Evolutionary conservation across 2,113 vertebrate species (phyloP).

Genomic region (Xiphophorus hellerii): DNA sequence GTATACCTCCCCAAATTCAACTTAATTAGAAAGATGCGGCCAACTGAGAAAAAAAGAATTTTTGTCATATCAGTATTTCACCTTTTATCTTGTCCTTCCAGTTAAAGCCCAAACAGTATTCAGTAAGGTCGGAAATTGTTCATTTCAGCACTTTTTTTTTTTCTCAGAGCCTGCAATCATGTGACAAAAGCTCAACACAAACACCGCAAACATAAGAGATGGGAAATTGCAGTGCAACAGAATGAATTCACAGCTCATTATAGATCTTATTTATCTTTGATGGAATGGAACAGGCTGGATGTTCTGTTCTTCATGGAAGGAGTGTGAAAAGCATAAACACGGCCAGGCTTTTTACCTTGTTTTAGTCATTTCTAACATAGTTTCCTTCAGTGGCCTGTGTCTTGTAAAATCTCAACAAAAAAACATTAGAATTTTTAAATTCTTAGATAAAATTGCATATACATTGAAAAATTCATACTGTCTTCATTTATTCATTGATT

Average conservation of each 20-base stretch:
- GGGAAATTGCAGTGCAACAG: conserved; percentile 26
- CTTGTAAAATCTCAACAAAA: conserved; percentile 9
- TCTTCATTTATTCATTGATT: not conserved
- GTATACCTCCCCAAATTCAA: too few relatives aligned
- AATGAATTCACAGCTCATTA: conserved; percentile 46
- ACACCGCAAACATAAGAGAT: conserved; percentile 5
- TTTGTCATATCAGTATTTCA: not conserved
- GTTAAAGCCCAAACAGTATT: not conserved
- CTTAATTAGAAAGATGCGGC: too few relatives aligned
- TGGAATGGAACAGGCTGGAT: conserved; percentile 35
- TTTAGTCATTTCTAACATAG: not conserved
- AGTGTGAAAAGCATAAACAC: conserved; percentile 17
- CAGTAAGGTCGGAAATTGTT: not conserved
- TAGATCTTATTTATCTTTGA: conserved; percentile 48
- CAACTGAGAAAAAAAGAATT: too few relatives aligned
- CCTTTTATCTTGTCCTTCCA: not conserved
- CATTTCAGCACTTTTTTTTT: too few relatives aligned
- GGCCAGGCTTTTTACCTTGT: conserved; percentile 11
- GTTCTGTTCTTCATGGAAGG: conserved; percentile 35
- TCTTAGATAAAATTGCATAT: not conserved
- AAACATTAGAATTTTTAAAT: not conserved
- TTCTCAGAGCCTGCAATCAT: not conserved
- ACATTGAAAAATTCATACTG: not conserved
- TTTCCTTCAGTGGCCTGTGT: not conserved
- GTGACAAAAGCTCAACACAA: conserved; percentile 6